phyloP scores from a whole-genome alignment of 2,888 invertebrate genomes.

The Merodon equestris region DNA sequence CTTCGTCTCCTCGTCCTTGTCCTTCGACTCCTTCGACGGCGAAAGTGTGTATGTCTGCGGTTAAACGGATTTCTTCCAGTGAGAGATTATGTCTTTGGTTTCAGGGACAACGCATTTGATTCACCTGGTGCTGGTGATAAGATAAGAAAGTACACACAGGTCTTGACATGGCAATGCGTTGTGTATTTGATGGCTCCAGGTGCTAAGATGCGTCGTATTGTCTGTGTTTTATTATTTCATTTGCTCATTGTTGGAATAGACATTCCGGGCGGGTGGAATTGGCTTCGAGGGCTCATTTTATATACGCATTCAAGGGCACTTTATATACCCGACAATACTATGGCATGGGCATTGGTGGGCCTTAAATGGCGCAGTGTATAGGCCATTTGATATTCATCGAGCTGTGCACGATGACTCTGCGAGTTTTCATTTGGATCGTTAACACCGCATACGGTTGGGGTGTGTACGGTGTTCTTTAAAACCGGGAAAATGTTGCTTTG shows the following conservation, averaged over 20 bases:
- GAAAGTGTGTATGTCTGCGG: conserved; percentile 31
- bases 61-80: conserved; percentile 18
- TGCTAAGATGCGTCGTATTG: conserved; percentile 14
- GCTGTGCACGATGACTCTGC: too few species aligned
- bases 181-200: conserved; percentile 25
- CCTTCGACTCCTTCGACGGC: too few species aligned
- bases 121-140: conserved; percentile 10
- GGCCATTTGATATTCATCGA: conserved; percentile 20
- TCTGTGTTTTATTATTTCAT: conserved; percentile 28
- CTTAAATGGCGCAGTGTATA: conserved; percentile 8
- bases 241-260: conserved; percentile 8
- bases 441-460: too few species aligned
- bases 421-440: too few species aligned
- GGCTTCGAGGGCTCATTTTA: conserved; percentile 10
- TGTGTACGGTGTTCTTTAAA: too few species aligned
- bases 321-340: not conserved
- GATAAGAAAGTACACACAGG: not conserved
- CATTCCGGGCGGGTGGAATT: not conserved
- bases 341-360: not conserved
- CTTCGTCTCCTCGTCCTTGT: too few species aligned
- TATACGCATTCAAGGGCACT: not conserved
- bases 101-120: conserved; percentile 18
- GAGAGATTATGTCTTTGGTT: conserved; percentile 27
- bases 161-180: conserved; percentile 6
- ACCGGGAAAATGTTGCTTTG: too few species aligned